A percentile compares a stretch with the other conserved stretches of the same genome.
Conservation (phyloP, 1,140 invertebrate species). For the Phthorimaea operculella region DNA sequence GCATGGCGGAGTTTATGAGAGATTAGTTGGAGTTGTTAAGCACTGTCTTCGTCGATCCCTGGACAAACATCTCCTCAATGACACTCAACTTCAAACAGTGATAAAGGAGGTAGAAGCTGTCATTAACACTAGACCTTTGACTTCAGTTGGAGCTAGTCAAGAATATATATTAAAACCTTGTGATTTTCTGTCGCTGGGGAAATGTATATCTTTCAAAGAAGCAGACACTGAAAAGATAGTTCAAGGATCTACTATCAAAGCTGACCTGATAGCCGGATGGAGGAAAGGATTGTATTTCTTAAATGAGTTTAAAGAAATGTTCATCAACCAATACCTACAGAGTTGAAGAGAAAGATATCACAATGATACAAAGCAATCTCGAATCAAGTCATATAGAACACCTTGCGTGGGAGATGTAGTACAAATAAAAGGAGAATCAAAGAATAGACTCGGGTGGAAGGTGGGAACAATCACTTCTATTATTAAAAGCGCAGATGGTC, state of each 20-base stretch:
- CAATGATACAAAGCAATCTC: background rate
- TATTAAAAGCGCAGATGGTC: conserved; percentile 2
- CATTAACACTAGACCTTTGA: conserved; percentile 8
- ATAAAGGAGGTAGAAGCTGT: conserved; percentile 10
- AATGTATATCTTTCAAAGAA: background rate
- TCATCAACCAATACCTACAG: conserved; percentile 5
- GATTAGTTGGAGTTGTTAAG: conserved; percentile 9
- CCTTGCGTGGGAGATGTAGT: conserved; percentile 9
- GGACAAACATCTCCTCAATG: conserved; percentile 3
- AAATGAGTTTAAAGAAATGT: conserved; percentile 6
- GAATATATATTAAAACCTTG: conserved; percentile 7
- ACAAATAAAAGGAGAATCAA: conserved; percentile 6
- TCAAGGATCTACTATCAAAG: background rate
- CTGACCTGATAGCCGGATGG: conserved; percentile 3
- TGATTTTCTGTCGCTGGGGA: conserved; percentile 2
- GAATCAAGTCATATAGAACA: background rate
- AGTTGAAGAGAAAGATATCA: conserved; percentile 4
- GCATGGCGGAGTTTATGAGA: conserved; percentile 10
- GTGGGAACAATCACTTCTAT: conserved; percentile 6
- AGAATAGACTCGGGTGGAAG: conserved; percentile 6
- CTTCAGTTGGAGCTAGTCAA: background rate
- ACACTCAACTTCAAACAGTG: background rate
- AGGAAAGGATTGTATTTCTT: conserved; percentile 2
- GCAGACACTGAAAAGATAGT: background rate
- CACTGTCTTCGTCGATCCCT: conserved; percentile 8